Percentiles rank a stretch among this genome's conserved stretches.
phyloP scores from a whole-genome alignment of 1,140 invertebrate genomes.

The Anagrus nilaparvatae region DNA sequence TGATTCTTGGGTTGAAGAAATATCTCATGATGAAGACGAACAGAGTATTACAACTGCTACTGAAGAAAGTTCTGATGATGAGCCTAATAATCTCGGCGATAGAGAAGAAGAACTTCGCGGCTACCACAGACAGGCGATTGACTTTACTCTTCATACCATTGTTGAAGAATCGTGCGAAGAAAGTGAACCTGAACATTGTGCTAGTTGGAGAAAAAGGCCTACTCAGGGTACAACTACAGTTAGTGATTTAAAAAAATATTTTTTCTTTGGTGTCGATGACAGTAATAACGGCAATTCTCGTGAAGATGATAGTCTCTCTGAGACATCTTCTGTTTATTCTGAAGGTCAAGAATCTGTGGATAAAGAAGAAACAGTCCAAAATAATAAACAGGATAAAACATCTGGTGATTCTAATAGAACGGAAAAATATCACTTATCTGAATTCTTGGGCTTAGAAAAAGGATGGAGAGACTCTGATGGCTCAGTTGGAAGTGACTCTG shows the following conservation, averaged over 20 bases:
- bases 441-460: conserved; percentile 70
- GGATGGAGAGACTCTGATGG: conserved; percentile 66
- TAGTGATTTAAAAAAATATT: conserved; percentile 87
- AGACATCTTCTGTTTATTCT: conserved; percentile 79
- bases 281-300: conserved; percentile 39
- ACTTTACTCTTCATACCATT: conserved; percentile 87
- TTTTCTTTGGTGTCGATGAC: conserved; percentile 70
- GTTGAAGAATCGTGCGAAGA: conserved; percentile 90
- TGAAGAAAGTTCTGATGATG: conserved; percentile 46
- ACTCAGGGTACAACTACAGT: conserved; percentile 54
- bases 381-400: conserved; percentile 46
- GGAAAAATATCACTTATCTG: conserved; percentile 83
- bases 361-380: conserved; percentile 40
- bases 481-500: conserved; percentile 73
- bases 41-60: conserved; percentile 39
- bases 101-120: conserved; percentile 71
- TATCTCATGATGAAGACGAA: conserved; percentile 63
- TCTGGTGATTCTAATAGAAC: conserved; percentile 63
- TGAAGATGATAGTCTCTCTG: conserved; percentile 66
- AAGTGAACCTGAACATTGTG: conserved; percentile 59
- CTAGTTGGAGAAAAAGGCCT: conserved; percentile 39
- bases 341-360: conserved; percentile 64
- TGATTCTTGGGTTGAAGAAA: conserved; percentile 78
- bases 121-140: conserved; percentile 68
- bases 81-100: conserved; percentile 42